phyloP scores from a whole-genome alignment of 2,113 vertebrate genomes.

The Microcebus lehilahytsara region DNA sequence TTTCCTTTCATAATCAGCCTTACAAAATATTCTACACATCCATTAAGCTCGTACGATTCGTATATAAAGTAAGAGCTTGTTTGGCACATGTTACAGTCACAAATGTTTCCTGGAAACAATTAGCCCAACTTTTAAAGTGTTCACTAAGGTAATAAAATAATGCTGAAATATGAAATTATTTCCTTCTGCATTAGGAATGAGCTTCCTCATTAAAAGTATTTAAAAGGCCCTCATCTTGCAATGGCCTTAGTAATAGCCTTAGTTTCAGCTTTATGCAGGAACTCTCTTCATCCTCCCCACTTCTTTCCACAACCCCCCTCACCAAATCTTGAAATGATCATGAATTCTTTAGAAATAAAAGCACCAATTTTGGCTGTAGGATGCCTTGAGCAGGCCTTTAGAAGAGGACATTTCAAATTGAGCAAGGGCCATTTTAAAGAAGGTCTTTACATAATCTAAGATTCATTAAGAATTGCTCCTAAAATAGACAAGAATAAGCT shows the following conservation, averaged over 20 bases:
- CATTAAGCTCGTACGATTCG: neutral
- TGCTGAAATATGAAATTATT: constrained; percentile 54
- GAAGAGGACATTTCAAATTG: neutral
- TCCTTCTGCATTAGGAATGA: constrained; percentile 47
- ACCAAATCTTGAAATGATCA: neutral
- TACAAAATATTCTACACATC: neutral
- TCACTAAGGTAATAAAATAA: constrained; percentile 59
- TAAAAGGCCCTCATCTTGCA: neutral
- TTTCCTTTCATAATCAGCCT: neutral
- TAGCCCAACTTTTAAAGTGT: constrained; percentile 15
- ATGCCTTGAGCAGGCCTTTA: neutral
- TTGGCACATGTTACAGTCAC: constrained; percentile 41
- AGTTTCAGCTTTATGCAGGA: constrained; percentile 1
- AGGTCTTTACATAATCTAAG: neutral
- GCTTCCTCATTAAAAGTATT: constrained; percentile 23
- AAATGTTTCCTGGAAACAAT: constrained; percentile 57
- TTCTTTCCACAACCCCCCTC: neutral
- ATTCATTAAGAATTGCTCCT: neutral
- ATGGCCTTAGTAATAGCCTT: neutral
- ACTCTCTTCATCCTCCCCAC: neutral
- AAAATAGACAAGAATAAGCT: neutral
- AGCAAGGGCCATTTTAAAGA: neutral
- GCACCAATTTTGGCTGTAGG: neutral
- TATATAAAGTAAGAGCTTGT: constrained; percentile 8
- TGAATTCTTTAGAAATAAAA: neutral